phyloP scores from a whole-genome alignment of 1,140 invertebrate species.

The Maniola jurtina region DNA sequence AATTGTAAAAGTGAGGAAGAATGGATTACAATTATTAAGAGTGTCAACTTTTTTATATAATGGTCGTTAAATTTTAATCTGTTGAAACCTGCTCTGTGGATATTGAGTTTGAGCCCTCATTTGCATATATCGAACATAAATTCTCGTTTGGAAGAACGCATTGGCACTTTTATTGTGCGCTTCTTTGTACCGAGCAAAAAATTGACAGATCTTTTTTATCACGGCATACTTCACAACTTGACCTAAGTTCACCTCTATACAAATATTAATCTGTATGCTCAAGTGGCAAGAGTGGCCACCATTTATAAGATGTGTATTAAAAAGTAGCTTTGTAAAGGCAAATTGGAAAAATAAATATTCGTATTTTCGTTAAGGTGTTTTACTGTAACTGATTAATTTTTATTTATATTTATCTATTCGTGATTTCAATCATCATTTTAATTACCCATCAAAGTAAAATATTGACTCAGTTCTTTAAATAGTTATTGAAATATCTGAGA shows the following conservation, averaged over 20 bases:
- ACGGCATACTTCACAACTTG: slow-evolving; percentile 50
- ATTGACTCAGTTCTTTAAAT: no score
- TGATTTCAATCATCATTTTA: no score
- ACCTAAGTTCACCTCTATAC: slow-evolving; percentile 61
- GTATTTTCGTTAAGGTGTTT: neutral
- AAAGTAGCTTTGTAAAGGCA: neutral
- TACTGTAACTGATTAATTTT: no score
- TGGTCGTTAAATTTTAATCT: neutral
- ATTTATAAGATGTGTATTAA: slow-evolving; percentile 1
- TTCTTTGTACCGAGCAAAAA: slow-evolving; percentile 67
- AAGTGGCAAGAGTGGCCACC: neutral
- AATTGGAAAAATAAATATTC: neutral
- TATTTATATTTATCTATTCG: no score
- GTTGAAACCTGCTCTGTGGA: slow-evolving; percentile 25
- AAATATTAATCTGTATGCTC: slow-evolving; percentile 59
- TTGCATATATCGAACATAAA: slow-evolving; percentile 74
- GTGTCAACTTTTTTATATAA: no score
- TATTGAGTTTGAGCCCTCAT: slow-evolving; percentile 54
- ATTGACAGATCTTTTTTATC: slow-evolving; percentile 64
- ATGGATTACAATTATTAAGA: no score
- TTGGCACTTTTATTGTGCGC: slow-evolving; percentile 75
- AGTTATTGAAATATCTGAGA: no score
- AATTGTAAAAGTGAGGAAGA: no score
- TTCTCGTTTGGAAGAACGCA: slow-evolving; percentile 76
- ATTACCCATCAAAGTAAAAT: no score